Evolutionary conservation across 2,888 invertebrate species (phyloP).

Genomic region (Plagiodera versicolora): DNA sequence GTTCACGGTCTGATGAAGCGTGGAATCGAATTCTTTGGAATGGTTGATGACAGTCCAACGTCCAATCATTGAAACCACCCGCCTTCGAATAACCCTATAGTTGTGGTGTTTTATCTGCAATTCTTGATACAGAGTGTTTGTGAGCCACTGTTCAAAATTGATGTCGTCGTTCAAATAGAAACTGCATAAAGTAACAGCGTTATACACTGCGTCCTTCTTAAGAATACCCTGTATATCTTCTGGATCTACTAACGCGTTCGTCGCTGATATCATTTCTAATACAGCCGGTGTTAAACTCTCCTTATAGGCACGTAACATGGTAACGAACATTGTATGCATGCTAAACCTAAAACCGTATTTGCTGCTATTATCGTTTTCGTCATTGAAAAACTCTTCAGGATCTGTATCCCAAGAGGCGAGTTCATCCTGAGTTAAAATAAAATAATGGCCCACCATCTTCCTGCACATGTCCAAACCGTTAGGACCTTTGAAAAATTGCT

Average conservation of each 20-base stretch:
- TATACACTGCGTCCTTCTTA: slow-evolving; percentile 90
- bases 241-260: slow-evolving; percentile 66
- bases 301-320: slow-evolving; percentile 80
- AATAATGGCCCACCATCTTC: slow-evolving; percentile 85
- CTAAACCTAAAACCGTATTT: slow-evolving; percentile 90
- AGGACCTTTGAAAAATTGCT: slow-evolving; percentile 74
- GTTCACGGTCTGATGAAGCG: slow-evolving; percentile 77
- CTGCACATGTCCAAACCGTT: slow-evolving; percentile 80
- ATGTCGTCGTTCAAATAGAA: slow-evolving; percentile 91
- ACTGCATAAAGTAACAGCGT: slow-evolving; percentile 85
- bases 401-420: slow-evolving; percentile 86
- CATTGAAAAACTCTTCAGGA: slow-evolving; percentile 87
- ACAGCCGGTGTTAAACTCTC: slow-evolving; percentile 73
- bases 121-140: slow-evolving; percentile 77
- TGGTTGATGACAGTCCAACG: slow-evolving; percentile 81
- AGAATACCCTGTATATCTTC: slow-evolving; percentile 79
- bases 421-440: slow-evolving; percentile 81
- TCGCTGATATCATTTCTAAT: slow-evolving; percentile 68
- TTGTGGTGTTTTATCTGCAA: slow-evolving; percentile 79
- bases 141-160: slow-evolving; percentile 92
- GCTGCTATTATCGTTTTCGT: slow-evolving; percentile 89
- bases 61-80: slow-evolving; percentile 84
- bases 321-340: slow-evolving; percentile 82
- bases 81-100: slow-evolving; percentile 79
- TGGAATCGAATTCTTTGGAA: slow-evolving; percentile 74